A percentile compares a stretch with the other conserved stretches of the same genome.
These are phyloP conservation scores for Hypotaenidia okinawae DNA, from an alignment of 2,797 vertebrate species.

Conservation along the genomic window DNA sequence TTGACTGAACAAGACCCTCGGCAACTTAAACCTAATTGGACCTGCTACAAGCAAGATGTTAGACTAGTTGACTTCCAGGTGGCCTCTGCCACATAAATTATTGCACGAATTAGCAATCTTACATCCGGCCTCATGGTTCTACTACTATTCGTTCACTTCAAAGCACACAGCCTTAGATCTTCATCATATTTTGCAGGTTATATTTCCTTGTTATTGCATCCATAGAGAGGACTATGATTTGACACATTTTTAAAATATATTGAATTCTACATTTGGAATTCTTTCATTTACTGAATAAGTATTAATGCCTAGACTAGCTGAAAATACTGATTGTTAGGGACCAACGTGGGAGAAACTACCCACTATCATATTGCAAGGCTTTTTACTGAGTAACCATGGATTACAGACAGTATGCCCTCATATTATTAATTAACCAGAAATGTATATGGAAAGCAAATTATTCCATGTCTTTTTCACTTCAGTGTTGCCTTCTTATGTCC, in stretches of 20 bases:
- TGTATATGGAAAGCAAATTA: not conserved
- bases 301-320: not conserved
- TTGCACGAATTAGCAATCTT: not conserved
- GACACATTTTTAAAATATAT: not conserved
- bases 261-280: not conserved
- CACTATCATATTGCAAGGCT: not conserved
- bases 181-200: not conserved
- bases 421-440: not conserved
- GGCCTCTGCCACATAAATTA: not conserved
- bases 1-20: not conserved
- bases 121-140: not conserved
- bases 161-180: not conserved
- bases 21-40: not conserved
- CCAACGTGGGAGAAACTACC: not conserved
- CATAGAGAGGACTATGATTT: not conserved
- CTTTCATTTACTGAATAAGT: not conserved
- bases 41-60: not conserved
- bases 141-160: not conserved
- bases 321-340: not conserved
- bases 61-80: not conserved
- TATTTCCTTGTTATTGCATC: not conserved
- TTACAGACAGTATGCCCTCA: not conserved
- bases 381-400: not conserved
- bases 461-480: not conserved
- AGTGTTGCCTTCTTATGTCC: not conserved